Percentiles rank a stretch among this genome's conserved stretches.
Evolutionary conservation across 1,140 invertebrate species (phyloP).

Genomic region (Lycorma delicatula): DNA sequence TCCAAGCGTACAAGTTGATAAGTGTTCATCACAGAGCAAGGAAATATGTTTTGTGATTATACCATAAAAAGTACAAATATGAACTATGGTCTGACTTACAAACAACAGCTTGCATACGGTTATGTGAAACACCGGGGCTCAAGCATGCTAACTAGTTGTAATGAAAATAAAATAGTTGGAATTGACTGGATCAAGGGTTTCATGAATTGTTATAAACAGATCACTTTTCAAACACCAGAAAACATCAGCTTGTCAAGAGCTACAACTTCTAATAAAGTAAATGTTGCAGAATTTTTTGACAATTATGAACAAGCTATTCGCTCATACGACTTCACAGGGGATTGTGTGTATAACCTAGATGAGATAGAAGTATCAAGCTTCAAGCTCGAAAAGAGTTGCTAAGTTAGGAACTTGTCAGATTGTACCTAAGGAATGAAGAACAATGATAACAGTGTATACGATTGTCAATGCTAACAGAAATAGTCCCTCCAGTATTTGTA

Average conservation of each 20-base stretch:
- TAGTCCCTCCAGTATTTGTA: conserved; percentile 32
- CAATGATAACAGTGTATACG: conserved; percentile 26
- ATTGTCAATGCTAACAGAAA: conserved; percentile 29
- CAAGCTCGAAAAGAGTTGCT: conserved; percentile 29
- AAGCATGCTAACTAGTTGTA: conserved; percentile 31
- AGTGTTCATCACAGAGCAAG: conserved; percentile 13
- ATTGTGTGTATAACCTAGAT: conserved; percentile 30
- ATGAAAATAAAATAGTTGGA: conserved; percentile 29
- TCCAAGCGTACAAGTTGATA: background rate
- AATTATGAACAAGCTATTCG: conserved; percentile 19
- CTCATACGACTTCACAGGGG: background rate
- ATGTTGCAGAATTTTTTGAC: conserved; percentile 27
- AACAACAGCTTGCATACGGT: conserved; percentile 24
- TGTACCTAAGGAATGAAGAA: conserved; percentile 28
- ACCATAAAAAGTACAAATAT: conserved; percentile 22
- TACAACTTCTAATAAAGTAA: conserved; percentile 31
- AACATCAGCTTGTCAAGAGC: conserved; percentile 34
- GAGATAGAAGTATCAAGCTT: conserved; percentile 27
- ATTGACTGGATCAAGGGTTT: conserved; percentile 33
- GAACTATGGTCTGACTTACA: conserved; percentile 27
- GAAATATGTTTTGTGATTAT: conserved; percentile 22
- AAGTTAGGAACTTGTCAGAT: conserved; percentile 24
- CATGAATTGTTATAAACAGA: conserved; percentile 28
- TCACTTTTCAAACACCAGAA: conserved; percentile 33
- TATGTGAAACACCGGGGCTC: conserved; percentile 20